Percentiles rank a stretch among this genome's conserved stretches.
phyloP scores from a whole-genome alignment of 1,140 invertebrate species.

The Asbolus verrucosus region DNA sequence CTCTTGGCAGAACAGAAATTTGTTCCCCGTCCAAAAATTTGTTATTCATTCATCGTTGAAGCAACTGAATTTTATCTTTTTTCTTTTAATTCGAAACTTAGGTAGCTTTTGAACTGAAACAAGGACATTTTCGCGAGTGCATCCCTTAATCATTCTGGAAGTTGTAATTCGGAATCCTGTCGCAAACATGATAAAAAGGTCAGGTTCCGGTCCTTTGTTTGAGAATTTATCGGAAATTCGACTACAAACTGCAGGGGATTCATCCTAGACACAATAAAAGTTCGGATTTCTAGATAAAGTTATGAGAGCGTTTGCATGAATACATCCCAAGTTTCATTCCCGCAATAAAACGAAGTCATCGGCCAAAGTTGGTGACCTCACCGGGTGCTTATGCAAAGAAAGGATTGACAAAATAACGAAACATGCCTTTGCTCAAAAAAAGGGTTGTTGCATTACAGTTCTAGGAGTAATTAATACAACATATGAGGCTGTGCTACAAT shows the following conservation, averaged over 20 bases:
- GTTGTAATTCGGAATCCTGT: too few species aligned
- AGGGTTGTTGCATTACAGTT: constrained; percentile 38
- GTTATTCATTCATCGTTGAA: too few species aligned
- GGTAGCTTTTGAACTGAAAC: too few species aligned
- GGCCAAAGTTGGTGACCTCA: constrained; percentile 27
- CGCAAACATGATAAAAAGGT: too few species aligned
- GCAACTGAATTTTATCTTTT: too few species aligned
- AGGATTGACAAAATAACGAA: constrained; percentile 7
- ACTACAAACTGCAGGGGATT: background rate
- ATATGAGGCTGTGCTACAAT: constrained; percentile 45
- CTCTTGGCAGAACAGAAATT: too few species aligned
- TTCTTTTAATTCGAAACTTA: too few species aligned
- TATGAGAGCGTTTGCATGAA: constrained; percentile 10
- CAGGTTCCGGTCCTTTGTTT: background rate
- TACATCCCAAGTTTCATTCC: constrained; percentile 7
- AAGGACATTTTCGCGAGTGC: too few species aligned
- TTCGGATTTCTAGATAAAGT: constrained; percentile 7
- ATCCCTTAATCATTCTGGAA: too few species aligned
- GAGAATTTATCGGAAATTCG: constrained; percentile 7
- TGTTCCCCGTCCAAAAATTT: too few species aligned
- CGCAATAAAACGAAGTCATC: constrained; percentile 20
- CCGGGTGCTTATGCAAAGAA: background rate
- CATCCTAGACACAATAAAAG: constrained; percentile 23
- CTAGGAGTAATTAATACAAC: constrained; percentile 40
- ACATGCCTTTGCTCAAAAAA: constrained; percentile 33